phyloP scores from a whole-genome alignment of 2,888 invertebrate species.

The Rhyacophila evoluta region DNA sequence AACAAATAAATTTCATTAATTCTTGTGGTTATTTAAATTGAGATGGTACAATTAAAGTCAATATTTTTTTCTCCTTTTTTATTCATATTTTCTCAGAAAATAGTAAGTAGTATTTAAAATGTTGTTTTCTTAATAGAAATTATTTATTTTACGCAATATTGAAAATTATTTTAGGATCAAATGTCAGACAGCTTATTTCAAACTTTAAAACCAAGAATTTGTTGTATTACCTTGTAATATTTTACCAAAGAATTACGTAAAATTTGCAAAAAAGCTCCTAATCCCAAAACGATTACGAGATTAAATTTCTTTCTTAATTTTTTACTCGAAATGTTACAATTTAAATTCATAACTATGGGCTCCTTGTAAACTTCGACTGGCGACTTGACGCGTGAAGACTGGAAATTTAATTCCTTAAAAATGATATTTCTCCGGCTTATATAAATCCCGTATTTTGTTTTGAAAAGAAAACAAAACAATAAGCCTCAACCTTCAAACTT shows the following conservation, averaged over 20 bases:
- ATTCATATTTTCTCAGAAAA: too few species aligned
- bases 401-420: neutral
- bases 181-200: neutral
- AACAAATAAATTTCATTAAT: too few species aligned
- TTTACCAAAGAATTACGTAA: neutral
- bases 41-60: too few species aligned
- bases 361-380: neutral
- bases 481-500: neutral
- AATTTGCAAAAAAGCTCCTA: neutral
- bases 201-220: neutral
- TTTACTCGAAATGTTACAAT: neutral
- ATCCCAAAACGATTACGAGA: neutral
- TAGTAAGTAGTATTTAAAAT: too few species aligned
- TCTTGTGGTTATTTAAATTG: too few species aligned
- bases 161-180: neutral
- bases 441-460: neutral
- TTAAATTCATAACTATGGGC: neutral
- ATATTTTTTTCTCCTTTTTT: too few species aligned
- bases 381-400: neutral
- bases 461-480: neutral
- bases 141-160: neutral
- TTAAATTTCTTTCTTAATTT: constrained; percentile 1
- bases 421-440: neutral
- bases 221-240: neutral
- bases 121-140: too few species aligned